Base-by-base conservation (phyloP, 2,888 invertebrate species). In the Cyaniris semiargus region DNA sequence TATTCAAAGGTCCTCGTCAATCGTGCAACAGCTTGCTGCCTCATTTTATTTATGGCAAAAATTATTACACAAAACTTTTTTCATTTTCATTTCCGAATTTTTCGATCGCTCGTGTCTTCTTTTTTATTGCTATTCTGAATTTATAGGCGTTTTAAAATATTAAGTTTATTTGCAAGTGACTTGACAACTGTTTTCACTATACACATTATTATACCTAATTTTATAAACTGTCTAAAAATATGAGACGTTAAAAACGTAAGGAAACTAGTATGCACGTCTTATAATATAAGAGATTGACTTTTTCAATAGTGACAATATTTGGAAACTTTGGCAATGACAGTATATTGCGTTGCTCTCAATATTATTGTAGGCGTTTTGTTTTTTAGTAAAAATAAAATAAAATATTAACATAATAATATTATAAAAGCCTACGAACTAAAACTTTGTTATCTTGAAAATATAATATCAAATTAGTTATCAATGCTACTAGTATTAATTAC, bases 1-100 rank as follows among this genome's bases (percentile, higher is more conserved):
- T 87, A 87, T 85, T 80, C 82, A 82, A 82, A 85, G 83, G 84
- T 86, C 84, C 85, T 85, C 85, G 86, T 82, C 85, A 74, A 92
- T 92, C 92, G 93, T 94, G 93, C 89, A 93, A 92, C 93, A 93
- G 91, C 91, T 92, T 91, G 92, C 88, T 83, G 85, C 87, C 87
- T 89, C 92, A 90, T 90, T 74, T 89, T 93, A 93, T 93, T 94
- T 94, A 93, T 91, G 87, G 31, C 72, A 38, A 58, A 58, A 27
- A 72, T 44, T 72, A 23, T 72, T 77, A n/a, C n/a, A 4, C 27
- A 60, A 44, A 72, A 72, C 56, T 72, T 56, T 77, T 77, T 60
- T 72, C 44, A 77, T 74, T 74, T 74, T 27, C 58, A 56, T 34
- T 72, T 23, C 38, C n/a, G 58, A 58, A 60, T 60, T 31, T 23